A percentile compares a stretch with the other conserved stretches of the same genome.
These are phyloP conservation scores for Parazoanthus darwini DNA, from an alignment of 92 coral and sea anemone species.

Conservation along the genomic window DNA sequence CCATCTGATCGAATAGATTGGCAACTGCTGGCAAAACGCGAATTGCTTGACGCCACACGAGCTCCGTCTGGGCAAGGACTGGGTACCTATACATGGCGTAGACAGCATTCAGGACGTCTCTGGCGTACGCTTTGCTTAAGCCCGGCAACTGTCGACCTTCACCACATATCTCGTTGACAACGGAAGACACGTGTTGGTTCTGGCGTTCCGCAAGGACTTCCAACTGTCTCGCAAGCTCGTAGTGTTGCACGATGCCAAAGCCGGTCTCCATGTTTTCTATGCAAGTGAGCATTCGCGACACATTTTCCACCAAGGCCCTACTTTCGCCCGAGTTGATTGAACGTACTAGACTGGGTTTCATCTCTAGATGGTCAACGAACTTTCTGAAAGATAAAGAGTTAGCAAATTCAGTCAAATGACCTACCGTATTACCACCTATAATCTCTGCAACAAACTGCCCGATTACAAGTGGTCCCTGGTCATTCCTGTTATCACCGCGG, in stretches of 20 bases:
- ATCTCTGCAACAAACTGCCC: neutral
- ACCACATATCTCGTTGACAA: neutral
- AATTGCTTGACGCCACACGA: neutral
- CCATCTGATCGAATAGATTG: neutral
- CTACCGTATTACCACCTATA: conserved; percentile 1
- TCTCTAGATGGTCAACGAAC: conserved; percentile 4
- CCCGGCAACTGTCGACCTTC: neutral
- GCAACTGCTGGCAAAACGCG: neutral
- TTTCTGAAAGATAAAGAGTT: neutral
- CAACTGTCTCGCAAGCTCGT: neutral
- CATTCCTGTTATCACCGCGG: neutral
- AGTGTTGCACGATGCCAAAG: neutral
- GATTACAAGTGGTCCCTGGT: neutral
- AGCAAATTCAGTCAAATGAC: neutral
- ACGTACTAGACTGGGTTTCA: neutral
- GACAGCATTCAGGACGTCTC: neutral
- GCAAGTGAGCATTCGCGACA: neutral
- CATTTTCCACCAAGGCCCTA: neutral
- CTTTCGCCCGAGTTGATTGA: neutral
- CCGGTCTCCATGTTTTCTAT: neutral
- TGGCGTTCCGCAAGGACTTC: conserved; percentile 2
- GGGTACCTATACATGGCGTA: neutral
- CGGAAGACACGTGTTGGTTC: neutral
- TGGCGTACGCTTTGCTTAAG: neutral
- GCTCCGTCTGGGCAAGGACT: neutral